Evolutionary conservation across 2,797 vertebrate genomes (phyloP).

Genomic region (Poeciliopsis turneri): DNA sequence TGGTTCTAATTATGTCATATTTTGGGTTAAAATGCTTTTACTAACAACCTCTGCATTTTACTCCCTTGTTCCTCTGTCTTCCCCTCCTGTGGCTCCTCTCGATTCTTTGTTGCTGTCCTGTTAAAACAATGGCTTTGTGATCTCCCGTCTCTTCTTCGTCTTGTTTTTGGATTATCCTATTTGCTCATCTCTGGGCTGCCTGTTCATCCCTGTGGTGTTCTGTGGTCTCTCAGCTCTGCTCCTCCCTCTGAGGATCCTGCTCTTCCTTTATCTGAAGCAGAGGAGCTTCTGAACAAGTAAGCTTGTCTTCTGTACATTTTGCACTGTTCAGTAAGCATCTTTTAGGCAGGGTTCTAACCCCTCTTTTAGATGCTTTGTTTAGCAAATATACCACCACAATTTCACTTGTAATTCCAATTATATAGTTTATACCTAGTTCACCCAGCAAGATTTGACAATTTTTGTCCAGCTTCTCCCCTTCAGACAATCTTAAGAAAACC

Average conservation of each 20-base stretch:
- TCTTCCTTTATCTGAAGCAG: conserved; percentile 90
- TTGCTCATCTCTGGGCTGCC: conserved; percentile 17
- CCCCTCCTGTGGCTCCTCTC: conserved; percentile 33
- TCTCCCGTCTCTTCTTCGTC: conserved; percentile 20
- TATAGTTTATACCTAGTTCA: too few relatives aligned
- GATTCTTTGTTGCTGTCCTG: conserved; percentile 18
- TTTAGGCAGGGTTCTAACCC: neutral
- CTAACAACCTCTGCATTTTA: conserved; percentile 73
- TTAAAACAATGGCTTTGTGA: conserved; percentile 27
- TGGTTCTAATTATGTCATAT: conserved; percentile 32
- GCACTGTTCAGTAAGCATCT: neutral
- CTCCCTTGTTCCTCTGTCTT: conserved; percentile 35
- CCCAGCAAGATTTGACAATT: too few relatives aligned
- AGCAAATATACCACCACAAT: neutral
- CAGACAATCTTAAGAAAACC: too few relatives aligned
- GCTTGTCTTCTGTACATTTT: conserved; percentile 53
- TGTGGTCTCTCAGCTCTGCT: conserved; percentile 81
- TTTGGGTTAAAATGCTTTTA: conserved; percentile 52
- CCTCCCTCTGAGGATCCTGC: conserved; percentile 88
- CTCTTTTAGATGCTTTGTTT: neutral
- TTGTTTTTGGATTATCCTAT: conserved; percentile 19
- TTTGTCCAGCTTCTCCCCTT: too few relatives aligned
- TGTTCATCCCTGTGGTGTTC: conserved; percentile 49
- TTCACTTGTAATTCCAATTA: neutral
- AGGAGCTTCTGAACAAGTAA: conserved; percentile 97